phyloP scores from a whole-genome alignment of 1,140 invertebrate species.

The Euwallacea similis region DNA sequence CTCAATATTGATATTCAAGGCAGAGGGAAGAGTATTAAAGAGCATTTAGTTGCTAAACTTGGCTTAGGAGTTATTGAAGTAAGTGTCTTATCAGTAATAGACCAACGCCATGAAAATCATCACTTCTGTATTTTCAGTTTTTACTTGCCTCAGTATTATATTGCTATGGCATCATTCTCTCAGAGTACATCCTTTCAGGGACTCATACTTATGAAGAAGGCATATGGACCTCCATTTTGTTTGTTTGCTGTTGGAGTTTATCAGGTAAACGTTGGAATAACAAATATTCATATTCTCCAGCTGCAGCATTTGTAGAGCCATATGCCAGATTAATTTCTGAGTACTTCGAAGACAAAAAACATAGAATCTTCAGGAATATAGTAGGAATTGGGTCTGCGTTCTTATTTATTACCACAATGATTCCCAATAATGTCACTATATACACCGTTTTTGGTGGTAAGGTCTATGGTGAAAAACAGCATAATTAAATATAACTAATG shows the following conservation, averaged over 20 bases:
- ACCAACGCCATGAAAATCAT: neutral
- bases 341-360: constrained; percentile 37
- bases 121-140: constrained; percentile 37
- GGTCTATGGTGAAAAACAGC: neutral
- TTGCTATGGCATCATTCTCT: constrained; percentile 43
- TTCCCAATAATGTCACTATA: constrained; percentile 26
- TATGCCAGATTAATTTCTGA: constrained; percentile 33
- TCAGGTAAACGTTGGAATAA: constrained; percentile 28
- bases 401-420: constrained; percentile 30
- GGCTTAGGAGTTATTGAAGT: constrained; percentile 38
- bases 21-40: constrained; percentile 28
- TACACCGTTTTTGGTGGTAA: constrained; percentile 42
- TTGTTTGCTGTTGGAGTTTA: constrained; percentile 33
- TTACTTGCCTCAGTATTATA: constrained; percentile 38
- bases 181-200: constrained; percentile 31
- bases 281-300: too few species aligned
- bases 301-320: constrained; percentile 22
- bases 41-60: constrained; percentile 34
- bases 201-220: constrained; percentile 31
- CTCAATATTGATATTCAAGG: constrained; percentile 31
- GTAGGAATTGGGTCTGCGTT: constrained; percentile 20
- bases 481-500: constrained; percentile 5
- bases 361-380: constrained; percentile 27
- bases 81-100: constrained; percentile 12
- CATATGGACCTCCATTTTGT: constrained; percentile 39